These are phyloP conservation scores for Ornithoptera alexandrae DNA, from an alignment of 2,888 invertebrate genomes.

Conservation along the genomic window DNA sequence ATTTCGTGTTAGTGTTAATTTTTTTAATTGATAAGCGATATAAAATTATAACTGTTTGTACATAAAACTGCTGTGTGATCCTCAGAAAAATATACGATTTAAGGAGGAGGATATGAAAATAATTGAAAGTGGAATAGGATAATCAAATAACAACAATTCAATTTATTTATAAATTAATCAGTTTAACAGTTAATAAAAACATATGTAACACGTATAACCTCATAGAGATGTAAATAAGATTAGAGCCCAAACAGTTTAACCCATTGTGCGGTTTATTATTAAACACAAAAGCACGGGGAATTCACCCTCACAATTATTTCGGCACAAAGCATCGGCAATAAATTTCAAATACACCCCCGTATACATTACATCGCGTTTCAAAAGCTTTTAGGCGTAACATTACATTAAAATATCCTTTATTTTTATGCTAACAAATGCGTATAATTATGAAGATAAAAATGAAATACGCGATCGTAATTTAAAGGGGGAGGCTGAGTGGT, in stretches of 20 bases:
- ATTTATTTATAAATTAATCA: background rate
- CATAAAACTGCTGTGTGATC: no score
- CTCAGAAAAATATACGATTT: no score
- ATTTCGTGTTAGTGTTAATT: no score
- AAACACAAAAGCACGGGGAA: slow-evolving; percentile 16
- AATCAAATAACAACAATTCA: no score
- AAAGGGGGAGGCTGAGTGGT: slow-evolving; percentile 22
- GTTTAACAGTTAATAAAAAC: background rate
- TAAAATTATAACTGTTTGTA: no score
- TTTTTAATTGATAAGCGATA: no score
- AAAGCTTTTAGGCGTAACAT: slow-evolving; percentile 28
- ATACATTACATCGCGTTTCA: slow-evolving; percentile 21
- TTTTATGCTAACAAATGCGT: slow-evolving; percentile 28
- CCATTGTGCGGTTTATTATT: slow-evolving; percentile 23
- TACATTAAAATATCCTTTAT: slow-evolving; percentile 28
- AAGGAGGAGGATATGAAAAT: no score
- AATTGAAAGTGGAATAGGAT: no score
- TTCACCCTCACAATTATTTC: slow-evolving; percentile 21
- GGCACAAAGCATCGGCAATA: slow-evolving; percentile 27
- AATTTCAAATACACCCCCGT: slow-evolving; percentile 22
- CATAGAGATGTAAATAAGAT: slow-evolving; percentile 6
- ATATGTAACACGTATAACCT: background rate
- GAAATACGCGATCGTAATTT: slow-evolving; percentile 26
- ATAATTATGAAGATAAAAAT: slow-evolving; percentile 29
- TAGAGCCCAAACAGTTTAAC: slow-evolving; percentile 19